Conservation (phyloP, 2,888 invertebrate species). For the Hirtodrosophila alboralis region DNA sequence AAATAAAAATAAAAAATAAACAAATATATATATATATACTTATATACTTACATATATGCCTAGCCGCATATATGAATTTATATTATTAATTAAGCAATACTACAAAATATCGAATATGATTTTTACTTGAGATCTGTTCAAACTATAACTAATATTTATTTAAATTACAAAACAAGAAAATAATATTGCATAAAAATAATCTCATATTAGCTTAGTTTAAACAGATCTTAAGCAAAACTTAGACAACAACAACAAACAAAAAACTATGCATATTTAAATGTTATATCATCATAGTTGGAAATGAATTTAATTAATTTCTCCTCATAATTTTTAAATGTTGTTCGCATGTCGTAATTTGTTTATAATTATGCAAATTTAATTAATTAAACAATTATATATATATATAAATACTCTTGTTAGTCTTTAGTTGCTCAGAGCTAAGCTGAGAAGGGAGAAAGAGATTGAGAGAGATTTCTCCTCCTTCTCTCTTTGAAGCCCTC, state of each 20-base stretch:
- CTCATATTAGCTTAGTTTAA: no score
- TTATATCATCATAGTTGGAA: constrained; percentile 67
- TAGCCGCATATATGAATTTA: constrained; percentile 42
- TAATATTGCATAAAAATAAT: no score
- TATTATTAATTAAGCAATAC: constrained; percentile 47
- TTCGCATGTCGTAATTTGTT: constrained; percentile 47
- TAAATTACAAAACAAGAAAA: no score
- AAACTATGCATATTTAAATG: constrained; percentile 39
- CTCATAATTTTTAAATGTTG: constrained; percentile 76
- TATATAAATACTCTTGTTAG: constrained; percentile 50
- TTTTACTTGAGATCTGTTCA: no score
- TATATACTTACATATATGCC: constrained; percentile 23
- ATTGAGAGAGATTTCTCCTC: neutral
- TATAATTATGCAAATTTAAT: constrained; percentile 46
- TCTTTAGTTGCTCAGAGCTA: constrained; percentile 54
- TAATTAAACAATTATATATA: constrained; percentile 40
- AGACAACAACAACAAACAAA: constrained; percentile 15
- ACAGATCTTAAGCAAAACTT: no score
- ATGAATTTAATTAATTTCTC: constrained; percentile 75
- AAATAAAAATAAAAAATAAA: constrained; percentile 26
- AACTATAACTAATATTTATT: no score
- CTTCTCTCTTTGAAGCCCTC: constrained; percentile 2
- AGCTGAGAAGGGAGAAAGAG: constrained; percentile 6
- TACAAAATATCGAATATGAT: constrained; percentile 40
- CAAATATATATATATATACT: constrained; percentile 17